phyloP scores from a whole-genome alignment of 1,140 invertebrate species.

The Drosophila ohnishii region DNA sequence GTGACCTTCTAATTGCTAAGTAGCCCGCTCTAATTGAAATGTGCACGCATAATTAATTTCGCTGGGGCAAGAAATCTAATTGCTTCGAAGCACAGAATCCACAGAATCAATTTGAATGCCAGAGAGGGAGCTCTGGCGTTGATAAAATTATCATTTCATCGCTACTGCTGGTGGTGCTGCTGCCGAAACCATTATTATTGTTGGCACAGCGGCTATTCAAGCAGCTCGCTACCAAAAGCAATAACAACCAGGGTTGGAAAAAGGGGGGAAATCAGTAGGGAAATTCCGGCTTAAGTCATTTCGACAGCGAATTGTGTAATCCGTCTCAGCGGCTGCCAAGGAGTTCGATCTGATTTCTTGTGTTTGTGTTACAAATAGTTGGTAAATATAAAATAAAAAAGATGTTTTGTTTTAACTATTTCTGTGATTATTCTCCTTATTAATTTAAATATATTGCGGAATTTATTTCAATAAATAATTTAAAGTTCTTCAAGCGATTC shows the following conservation, averaged over 20 bases:
- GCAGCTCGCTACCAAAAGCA: constrained; percentile 65
- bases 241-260: constrained; percentile 17
- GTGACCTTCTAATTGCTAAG: constrained; percentile 53
- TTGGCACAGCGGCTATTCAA: constrained; percentile 68
- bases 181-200: constrained; percentile 57
- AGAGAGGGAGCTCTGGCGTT: constrained; percentile 12
- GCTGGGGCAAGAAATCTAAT: constrained; percentile 52
- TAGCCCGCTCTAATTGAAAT: constrained; percentile 58
- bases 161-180: neutral
- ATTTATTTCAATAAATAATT: neutral
- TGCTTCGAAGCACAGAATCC: constrained; percentile 29
- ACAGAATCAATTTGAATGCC: constrained; percentile 61
- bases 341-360: constrained; percentile 49
- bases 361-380: constrained; percentile 5
- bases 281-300: constrained; percentile 64
- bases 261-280: constrained; percentile 8
- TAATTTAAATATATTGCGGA: neutral
- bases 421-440: neutral
- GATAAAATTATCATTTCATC: constrained; percentile 58
- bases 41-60: constrained; percentile 74
- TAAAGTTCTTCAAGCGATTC: neutral
- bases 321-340: constrained; percentile 34
- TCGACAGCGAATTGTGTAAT: constrained; percentile 75
- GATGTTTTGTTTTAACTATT: neutral
- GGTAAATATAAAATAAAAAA: neutral